Base-by-base conservation (phyloP, 2,888 invertebrate genomes). In the Allolobophora icterica region DNA sequence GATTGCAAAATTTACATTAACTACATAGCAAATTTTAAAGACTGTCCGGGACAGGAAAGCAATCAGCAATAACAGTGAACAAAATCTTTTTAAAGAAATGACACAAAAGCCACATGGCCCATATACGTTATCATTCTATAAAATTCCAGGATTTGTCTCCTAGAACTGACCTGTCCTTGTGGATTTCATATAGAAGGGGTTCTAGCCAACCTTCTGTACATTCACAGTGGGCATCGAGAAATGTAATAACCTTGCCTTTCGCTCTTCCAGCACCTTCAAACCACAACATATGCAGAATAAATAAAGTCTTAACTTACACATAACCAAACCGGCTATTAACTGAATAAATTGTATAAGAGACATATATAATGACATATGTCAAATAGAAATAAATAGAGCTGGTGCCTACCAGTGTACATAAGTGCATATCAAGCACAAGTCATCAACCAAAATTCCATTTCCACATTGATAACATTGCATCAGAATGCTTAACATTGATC, bases 191-290 rank as follows among this genome's bases (percentile, higher is more conserved):
- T 91, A 99, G 95, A 33, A 99, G 96, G 1, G 99, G 99, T 95
- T 99, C 99, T 93, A 99, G 96, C 99, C 99, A 99, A n/a, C 99
- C 99, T 96, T 98, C 98, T 91, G 98, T 98, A 94, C 99, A 99
- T 95, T 99, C 99, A 95, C 99, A 99, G 95, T 99, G 99, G 3
- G 99, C 99, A 95, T 99, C 99, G 91, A 99, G 96, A 96, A 99
- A 99, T 30, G 99, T 99, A 93, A 99, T 96, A 91, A 98, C 97
- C 95, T 98, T 97, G 92, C 99, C 99, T 94, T 93, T 94, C 0
- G 95, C 94, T 34, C 93, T 93, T 30, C 93, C 94, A 89, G 95
- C 95, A 92, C 95, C 95, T 95, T 90, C 15, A 38, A 19, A 92
- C 21, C 24, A 58, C 83, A 30, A 84, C 34, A 35, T 38, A 87